These are phyloP conservation scores for Mimumesa dahlbomi DNA, from an alignment of 2,888 invertebrate genomes.

Conservation along the genomic window DNA sequence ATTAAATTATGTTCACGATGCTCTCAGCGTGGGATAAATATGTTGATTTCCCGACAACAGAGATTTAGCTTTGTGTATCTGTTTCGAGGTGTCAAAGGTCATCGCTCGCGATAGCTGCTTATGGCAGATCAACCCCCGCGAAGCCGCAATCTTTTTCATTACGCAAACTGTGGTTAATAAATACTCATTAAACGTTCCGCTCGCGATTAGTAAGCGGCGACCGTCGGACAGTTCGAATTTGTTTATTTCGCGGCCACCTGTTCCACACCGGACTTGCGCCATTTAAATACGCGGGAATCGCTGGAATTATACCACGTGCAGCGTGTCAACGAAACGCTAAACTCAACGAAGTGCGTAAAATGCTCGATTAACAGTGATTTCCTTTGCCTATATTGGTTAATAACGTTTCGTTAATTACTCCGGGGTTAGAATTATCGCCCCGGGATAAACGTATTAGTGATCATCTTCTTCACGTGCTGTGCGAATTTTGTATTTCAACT, in stretches of 20 bases:
- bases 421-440: conserved; percentile 30
- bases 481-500: no score
- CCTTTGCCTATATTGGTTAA: background rate
- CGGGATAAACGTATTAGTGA: no score
- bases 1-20: no score
- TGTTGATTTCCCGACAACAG: no score
- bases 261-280: conserved; percentile 19
- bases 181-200: conserved; percentile 1
- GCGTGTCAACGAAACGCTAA: no score
- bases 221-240: background rate
- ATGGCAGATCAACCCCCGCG: conserved; percentile 52
- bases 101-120: conserved; percentile 39
- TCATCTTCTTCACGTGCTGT: no score
- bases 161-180: conserved; percentile 12
- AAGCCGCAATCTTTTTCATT: conserved; percentile 31
- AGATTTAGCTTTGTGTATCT: conserved; percentile 5
- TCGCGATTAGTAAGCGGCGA: background rate
- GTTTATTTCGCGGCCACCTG: conserved; percentile 23
- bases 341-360: no score
- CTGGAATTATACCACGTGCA: no score
- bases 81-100: conserved; percentile 42
- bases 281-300: background rate
- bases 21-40: no score
- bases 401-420: background rate
- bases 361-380: no score